phyloP scores from a whole-genome alignment of 1,140 invertebrate species.

The Drosophila prosaltans region DNA sequence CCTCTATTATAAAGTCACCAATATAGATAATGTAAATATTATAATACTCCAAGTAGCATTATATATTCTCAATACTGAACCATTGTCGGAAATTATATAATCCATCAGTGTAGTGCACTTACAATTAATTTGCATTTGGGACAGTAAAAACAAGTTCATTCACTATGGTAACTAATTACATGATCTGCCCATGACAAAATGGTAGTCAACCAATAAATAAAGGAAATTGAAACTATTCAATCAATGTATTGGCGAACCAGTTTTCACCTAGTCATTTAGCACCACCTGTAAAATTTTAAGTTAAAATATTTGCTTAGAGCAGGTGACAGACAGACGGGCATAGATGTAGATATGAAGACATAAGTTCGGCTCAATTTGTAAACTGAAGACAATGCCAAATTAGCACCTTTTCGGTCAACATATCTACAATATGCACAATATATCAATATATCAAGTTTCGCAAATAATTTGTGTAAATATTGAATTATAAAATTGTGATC shows the following conservation, averaged over 20 bases:
- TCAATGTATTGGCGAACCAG: constrained; percentile 44
- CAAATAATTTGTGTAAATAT: constrained; percentile 14
- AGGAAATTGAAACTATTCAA: constrained; percentile 32
- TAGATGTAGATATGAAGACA: neutral
- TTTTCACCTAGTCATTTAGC: constrained; percentile 59
- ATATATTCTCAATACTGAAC: neutral
- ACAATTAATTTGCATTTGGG: constrained; percentile 8
- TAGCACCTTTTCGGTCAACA: constrained; percentile 13
- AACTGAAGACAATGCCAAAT: constrained; percentile 16
- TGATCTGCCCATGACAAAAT: constrained; percentile 15
- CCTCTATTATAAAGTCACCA: no score
- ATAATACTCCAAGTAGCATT: neutral
- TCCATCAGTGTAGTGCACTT: neutral
- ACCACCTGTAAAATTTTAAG: constrained; percentile 55
- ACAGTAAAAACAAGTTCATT: neutral
- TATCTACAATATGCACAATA: neutral
- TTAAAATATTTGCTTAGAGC: constrained; percentile 66
- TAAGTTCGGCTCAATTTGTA: neutral
- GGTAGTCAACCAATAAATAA: constrained; percentile 5
- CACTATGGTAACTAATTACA: constrained; percentile 3
- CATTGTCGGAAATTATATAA: neutral
- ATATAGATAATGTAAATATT: no score
- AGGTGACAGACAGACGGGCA: constrained; percentile 21
- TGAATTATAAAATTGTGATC: neutral
- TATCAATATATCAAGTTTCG: neutral